Conservation (phyloP, 2,113 vertebrate species). For the Sus scrofa region T2T-Sscrofa CM000818.6:42692501-42693000, state of each 20-base stretch:
- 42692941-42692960: slow-evolving; percentile 63
- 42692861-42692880: slow-evolving; percentile 59
- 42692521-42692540: neutral
- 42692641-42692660: neutral
- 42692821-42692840: neutral
- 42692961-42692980: slow-evolving; percentile 11
- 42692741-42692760: neutral
- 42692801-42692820: neutral
- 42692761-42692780: slow-evolving; percentile 52
- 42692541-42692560: neutral
- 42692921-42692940: neutral
- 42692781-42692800: slow-evolving; percentile 46
- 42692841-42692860: neutral
- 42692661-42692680: neutral
- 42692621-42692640: neutral
- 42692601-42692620: neutral
- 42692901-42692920: neutral
- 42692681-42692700: neutral
- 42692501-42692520: neutral
- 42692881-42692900: neutral
- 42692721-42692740: slow-evolving; percentile 2
- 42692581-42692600: neutral
- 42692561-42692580: neutral
- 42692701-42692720: neutral
- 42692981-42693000: neutral